Conservation (phyloP, 2,888 invertebrate genomes). For the Athrips mouffetella region DNA sequence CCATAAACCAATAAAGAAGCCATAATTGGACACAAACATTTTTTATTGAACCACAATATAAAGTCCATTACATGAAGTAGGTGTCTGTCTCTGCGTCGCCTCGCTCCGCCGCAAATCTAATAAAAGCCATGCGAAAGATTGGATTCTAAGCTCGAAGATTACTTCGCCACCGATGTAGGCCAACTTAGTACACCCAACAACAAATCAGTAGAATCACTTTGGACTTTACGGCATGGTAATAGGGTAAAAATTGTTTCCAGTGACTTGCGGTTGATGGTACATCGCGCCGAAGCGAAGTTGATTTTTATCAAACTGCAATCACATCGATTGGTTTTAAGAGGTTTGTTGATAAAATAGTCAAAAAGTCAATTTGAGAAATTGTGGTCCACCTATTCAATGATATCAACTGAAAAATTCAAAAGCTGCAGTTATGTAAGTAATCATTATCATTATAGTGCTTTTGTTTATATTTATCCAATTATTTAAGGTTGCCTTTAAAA, state of each 20-base stretch:
- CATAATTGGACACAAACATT: not conserved
- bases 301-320: not conserved
- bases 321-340: too few species aligned
- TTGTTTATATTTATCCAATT: too few species aligned
- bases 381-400: too few species aligned
- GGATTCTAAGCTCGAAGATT: constrained; percentile 2
- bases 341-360: too few species aligned
- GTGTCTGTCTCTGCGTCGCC: not conserved
- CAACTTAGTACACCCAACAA: not conserved
- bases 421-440: too few species aligned
- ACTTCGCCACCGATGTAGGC: not conserved
- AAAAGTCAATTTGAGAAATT: too few species aligned
- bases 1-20: not conserved
- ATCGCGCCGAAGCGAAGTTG: not conserved
- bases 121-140: constrained; percentile 16
- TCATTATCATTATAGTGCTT: too few species aligned
- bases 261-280: too few species aligned
- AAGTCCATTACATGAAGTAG: not conserved
- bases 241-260: too few species aligned
- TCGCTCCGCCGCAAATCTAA: constrained; percentile 11
- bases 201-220: not conserved
- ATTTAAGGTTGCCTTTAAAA: too few species aligned
- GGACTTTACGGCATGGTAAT: too few species aligned
- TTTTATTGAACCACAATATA: not conserved
- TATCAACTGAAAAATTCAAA: too few species aligned